These are phyloP conservation scores for Dimorphilus gyrociliatus DNA, from an alignment of 2,888 invertebrate genomes.

Conservation along the genomic window DNA sequence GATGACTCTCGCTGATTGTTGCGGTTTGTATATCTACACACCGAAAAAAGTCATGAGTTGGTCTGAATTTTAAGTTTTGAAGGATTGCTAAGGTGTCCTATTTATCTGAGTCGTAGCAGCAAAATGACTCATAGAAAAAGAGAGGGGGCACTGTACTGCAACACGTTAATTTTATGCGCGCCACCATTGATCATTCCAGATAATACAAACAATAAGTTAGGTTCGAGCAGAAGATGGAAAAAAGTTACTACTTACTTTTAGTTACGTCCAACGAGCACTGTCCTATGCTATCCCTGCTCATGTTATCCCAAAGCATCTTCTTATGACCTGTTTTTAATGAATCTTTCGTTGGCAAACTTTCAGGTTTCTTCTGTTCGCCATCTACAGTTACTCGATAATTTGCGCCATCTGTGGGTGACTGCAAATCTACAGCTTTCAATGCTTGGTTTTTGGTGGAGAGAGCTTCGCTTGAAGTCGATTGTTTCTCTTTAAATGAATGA, in stretches of 20 bases:
- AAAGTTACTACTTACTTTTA: slow-evolving; percentile 15
- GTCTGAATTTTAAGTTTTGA: too few species aligned
- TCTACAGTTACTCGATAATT: neutral
- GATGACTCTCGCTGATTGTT: too few species aligned
- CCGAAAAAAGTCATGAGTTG: too few species aligned
- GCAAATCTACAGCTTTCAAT: slow-evolving; percentile 10
- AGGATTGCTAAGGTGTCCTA: too few species aligned
- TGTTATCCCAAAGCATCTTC: too few species aligned
- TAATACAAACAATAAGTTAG: too few species aligned
- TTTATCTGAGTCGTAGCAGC: too few species aligned
- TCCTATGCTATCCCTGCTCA: slow-evolving; percentile 22
- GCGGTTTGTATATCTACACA: too few species aligned
- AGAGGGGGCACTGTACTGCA: too few species aligned
- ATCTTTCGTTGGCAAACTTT: slow-evolving; percentile 1
- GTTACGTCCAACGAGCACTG: slow-evolving; percentile 25
- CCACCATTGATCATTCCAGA: too few species aligned
- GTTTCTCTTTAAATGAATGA: slow-evolving; percentile 23
- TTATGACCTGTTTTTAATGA: slow-evolving; percentile 6
- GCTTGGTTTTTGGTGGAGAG: slow-evolving; percentile 12
- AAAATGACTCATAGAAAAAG: too few species aligned
- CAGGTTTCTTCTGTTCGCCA: neutral
- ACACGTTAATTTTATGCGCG: too few species aligned
- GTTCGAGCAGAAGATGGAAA: slow-evolving; percentile 1
- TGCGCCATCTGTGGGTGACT: neutral
- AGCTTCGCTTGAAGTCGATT: slow-evolving; percentile 13